Evolutionary conservation across 2,113 vertebrate genomes (phyloP).

Genomic region (Coracopsis vasa): DNA sequence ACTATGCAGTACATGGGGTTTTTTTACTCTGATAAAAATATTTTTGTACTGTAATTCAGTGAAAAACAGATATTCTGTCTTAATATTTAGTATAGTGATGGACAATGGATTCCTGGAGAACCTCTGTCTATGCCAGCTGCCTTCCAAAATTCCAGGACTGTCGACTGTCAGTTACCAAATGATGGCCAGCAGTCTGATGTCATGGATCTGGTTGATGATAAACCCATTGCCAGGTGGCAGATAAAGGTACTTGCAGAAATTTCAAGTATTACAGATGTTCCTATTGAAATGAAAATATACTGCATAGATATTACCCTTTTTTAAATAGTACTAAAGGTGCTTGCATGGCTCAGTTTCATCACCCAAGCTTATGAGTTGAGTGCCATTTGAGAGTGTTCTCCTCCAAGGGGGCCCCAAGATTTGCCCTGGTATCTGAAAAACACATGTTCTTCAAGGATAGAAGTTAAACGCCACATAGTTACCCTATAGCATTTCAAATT

Average conservation of each 20-base stretch:
- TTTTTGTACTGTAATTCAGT: background rate
- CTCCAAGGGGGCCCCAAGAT: background rate
- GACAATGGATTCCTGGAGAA: constrained; percentile 78
- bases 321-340: background rate
- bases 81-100: constrained; percentile 73
- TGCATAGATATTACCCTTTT: background rate
- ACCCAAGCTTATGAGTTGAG: background rate
- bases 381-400: background rate
- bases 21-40: background rate
- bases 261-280: background rate
- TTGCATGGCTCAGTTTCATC: background rate
- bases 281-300: background rate
- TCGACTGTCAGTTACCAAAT: constrained; percentile 82
- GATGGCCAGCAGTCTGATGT: constrained; percentile 52
- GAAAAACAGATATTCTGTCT: constrained; percentile 25
- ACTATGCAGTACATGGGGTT: fast-evolving
- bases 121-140: constrained; percentile 65
- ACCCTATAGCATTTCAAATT: background rate
- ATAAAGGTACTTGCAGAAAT: constrained; percentile 79
- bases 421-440: background rate
- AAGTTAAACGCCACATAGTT: background rate
- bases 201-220: constrained; percentile 46
- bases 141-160: constrained; percentile 73
- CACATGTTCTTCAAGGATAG: background rate
- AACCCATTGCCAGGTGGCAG: constrained; percentile 81